Evolutionary conservation across 1,140 invertebrate species (phyloP), one percentile per base, ranked within the genome.

Genomic region (Ceratina japonica): DNA sequence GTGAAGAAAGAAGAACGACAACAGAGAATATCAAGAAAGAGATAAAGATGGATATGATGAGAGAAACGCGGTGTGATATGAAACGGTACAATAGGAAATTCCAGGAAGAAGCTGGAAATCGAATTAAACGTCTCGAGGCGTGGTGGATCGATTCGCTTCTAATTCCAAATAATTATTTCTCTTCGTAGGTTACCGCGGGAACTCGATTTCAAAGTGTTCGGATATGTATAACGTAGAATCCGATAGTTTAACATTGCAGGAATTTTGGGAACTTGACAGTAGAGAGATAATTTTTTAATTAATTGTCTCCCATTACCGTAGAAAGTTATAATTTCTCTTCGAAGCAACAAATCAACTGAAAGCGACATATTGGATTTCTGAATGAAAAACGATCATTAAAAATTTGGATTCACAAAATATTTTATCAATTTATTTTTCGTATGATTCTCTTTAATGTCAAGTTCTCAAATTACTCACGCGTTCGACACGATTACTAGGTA

Each of bases 61-160:
- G 54, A 59, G 31, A 44, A 31, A 44, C 37, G 68, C 54, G 20
- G 59, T 31, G 31, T 4, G 31, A 71, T 59, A 61, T 18, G 54
- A 49, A 44, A 22, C 27, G 54, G 16, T 27, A 52, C 24, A 20
- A 44, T 71, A 44, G 37, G 5, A 44, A 44, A 20, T 58, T 71
- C 22, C 20, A 13, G 52, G 15, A 56, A 12, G 31, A 59, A 15
- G 12, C 66, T 27, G 51, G 18, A n/a, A 70, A 27, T 52, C 16
- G 16, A 68, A 52, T 51, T 51, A 69, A 69, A 24, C n/a, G 20
- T 13, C 20, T 20, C 64, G 64, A 66, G 13, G 22, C 64, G 37
- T 20, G 44, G 2, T 18, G 62, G 10, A 63, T 65, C 63, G 63
- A 22, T 20, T 20, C 15, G 51, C 20, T 51, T 13, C 31, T n/a